Evolutionary conservation across 2,888 invertebrate species (phyloP).

Genomic region (Sarcophaga subvicina): DNA sequence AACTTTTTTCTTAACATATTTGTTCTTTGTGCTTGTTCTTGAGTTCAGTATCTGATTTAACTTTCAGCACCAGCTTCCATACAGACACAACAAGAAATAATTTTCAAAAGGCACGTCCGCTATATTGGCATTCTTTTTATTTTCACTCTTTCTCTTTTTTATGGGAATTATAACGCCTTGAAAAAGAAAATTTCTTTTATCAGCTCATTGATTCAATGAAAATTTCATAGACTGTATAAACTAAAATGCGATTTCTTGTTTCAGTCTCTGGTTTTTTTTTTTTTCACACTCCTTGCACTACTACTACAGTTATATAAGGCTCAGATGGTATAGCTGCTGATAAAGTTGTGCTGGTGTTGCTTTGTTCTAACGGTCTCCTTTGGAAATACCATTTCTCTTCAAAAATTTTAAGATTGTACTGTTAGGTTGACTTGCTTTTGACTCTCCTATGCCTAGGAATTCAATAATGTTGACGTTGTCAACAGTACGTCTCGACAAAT

Average conservation of each 20-base stretch:
- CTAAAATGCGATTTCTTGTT: slow-evolving; percentile 51
- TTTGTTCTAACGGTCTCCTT: not conserved
- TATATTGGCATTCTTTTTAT: slow-evolving; percentile 2
- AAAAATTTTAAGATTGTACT: not conserved
- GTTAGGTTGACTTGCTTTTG: not conserved
- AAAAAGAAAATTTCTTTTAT: not conserved
- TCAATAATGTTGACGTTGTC: slow-evolving; percentile 42
- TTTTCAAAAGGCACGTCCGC: slow-evolving; percentile 36
- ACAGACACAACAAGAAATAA: not conserved
- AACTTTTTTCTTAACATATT: not conserved
- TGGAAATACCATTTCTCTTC: not conserved
- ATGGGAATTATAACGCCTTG: slow-evolving; percentile 4
- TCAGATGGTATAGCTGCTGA: not conserved
- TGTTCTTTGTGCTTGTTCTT: slow-evolving; percentile 42
- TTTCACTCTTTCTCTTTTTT: not conserved
- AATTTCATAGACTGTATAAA: slow-evolving; percentile 35
- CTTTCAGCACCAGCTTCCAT: not conserved
- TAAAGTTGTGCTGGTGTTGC: not conserved
- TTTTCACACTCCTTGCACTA: not conserved
- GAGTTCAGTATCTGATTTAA: not conserved
- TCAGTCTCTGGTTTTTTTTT: slow-evolving; percentile 18
- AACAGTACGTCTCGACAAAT: slow-evolving; percentile 26
- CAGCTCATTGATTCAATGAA: slow-evolving; percentile 17
- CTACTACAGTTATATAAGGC: not conserved
- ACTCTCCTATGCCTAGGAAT: slow-evolving; percentile 52